These are phyloP conservation scores for Aythya baeri DNA, from an alignment of 2,113 vertebrate species.

Conservation along the genomic window DNA sequence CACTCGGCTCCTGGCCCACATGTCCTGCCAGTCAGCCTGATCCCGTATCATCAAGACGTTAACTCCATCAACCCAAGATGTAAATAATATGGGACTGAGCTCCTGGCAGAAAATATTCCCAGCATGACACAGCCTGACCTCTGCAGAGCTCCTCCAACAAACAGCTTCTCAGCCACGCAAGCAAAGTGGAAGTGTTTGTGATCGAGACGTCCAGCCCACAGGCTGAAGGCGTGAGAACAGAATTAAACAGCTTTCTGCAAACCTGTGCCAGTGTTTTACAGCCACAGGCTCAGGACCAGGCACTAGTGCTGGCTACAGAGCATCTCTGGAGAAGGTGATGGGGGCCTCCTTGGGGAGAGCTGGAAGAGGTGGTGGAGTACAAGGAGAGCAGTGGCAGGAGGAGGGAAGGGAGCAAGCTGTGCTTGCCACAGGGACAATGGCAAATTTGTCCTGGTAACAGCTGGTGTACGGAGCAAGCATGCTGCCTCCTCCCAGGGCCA, in stretches of 20 bases:
- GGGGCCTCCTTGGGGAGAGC: accelerated
- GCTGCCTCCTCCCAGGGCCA: too few relatives aligned
- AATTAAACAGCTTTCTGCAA: background rate
- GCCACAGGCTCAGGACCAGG: accelerated
- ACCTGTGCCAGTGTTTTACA: background rate
- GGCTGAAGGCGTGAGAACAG: background rate
- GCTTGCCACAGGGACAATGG: too few relatives aligned
- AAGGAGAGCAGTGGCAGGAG: background rate
- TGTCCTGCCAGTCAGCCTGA: background rate
- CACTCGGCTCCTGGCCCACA: background rate
- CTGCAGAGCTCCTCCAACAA: background rate
- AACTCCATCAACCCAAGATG: background rate
- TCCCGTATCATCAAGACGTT: background rate
- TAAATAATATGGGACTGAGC: background rate
- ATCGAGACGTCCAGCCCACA: background rate
- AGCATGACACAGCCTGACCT: accelerated
- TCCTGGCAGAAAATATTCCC: background rate
- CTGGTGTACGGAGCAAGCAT: too few relatives aligned
- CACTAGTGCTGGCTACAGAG: background rate
- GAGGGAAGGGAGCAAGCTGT: background rate
- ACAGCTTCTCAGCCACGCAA: accelerated
- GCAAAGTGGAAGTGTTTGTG: background rate
- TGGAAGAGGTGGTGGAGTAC: background rate
- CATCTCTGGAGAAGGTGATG: background rate
- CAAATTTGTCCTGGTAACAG: too few relatives aligned